Evolutionary conservation across 2,113 vertebrate genomes (phyloP).

Genomic region (Hypomesus transpacificus): DNA sequence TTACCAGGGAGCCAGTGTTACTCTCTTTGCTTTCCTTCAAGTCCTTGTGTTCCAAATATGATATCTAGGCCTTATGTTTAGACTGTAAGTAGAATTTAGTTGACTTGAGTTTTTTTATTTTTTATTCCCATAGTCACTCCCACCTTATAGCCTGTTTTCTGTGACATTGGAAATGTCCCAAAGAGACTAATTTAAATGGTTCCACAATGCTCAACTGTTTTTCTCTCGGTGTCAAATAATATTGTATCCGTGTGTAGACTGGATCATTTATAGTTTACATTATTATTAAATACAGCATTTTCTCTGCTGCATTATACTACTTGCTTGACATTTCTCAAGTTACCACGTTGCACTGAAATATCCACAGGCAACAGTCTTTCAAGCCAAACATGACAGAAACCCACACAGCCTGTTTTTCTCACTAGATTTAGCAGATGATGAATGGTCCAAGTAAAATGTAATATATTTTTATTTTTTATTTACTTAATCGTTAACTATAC

Average conservation of each 20-base stretch:
- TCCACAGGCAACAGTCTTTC: not conserved
- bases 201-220: too few species aligned
- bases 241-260: too few species aligned
- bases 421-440: not conserved
- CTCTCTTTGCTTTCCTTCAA: not conserved
- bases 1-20: constrained; percentile 25
- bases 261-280: not conserved
- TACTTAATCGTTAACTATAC: too few species aligned
- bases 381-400: not conserved
- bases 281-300: constrained; percentile 12
- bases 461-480: too few species aligned
- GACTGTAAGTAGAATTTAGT: not conserved
- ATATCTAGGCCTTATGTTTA: not conserved
- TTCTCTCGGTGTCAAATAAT: too few species aligned
- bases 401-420: not conserved
- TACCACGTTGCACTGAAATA: constrained; percentile 27
- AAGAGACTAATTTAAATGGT: too few species aligned
- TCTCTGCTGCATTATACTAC: constrained; percentile 29
- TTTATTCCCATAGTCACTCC: too few species aligned
- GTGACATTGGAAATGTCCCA: too few species aligned
- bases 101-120: not conserved
- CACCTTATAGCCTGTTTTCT: too few species aligned
- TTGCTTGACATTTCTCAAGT: constrained; percentile 46
- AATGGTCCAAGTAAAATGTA: not conserved
- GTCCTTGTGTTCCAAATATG: not conserved